phyloP scores from a whole-genome alignment of 2,888 invertebrate genomes.

The Diarsia mendica region DNA sequence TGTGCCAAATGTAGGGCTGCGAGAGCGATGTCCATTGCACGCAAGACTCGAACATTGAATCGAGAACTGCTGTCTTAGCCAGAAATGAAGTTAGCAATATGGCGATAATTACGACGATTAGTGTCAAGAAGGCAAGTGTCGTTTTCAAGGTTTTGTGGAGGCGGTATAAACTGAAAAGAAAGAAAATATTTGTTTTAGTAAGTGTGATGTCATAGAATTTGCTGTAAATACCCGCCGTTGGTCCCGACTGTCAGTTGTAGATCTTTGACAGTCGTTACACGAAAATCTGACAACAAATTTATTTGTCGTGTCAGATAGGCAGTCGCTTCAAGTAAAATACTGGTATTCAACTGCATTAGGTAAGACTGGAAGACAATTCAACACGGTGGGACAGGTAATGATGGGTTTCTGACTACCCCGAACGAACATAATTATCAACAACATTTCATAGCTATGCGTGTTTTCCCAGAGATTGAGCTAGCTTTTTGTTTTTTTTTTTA shows the following conservation, averaged over 20 bases:
- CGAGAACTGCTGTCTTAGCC: slow-evolving; percentile 75
- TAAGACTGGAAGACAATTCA: too few species aligned
- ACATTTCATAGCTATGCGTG: not conserved
- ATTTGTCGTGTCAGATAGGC: too few species aligned
- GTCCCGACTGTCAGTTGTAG: too few species aligned
- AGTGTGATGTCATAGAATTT: not conserved
- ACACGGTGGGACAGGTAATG: too few species aligned
- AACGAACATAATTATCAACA: not conserved
- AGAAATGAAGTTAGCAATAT: slow-evolving; percentile 82
- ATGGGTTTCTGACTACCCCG: too few species aligned
- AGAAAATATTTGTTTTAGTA: slow-evolving; percentile 2
- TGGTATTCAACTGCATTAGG: too few species aligned
- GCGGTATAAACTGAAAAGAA: slow-evolving; percentile 85
- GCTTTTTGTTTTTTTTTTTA: too few species aligned
- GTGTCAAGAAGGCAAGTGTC: slow-evolving; percentile 81
- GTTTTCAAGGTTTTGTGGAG: slow-evolving; percentile 87
- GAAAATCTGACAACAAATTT: too few species aligned
- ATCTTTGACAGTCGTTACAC: too few species aligned
- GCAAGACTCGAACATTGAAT: slow-evolving; percentile 82
- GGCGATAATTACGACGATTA: slow-evolving; percentile 79
- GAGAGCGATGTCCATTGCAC: slow-evolving; percentile 82
- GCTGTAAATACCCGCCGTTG: too few species aligned
- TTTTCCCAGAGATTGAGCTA: not conserved
- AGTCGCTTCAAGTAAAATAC: too few species aligned
- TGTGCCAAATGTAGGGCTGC: slow-evolving; percentile 90